Conservation (phyloP, 1,140 invertebrate genomes). For the Sitophilus oryzae region DNA sequence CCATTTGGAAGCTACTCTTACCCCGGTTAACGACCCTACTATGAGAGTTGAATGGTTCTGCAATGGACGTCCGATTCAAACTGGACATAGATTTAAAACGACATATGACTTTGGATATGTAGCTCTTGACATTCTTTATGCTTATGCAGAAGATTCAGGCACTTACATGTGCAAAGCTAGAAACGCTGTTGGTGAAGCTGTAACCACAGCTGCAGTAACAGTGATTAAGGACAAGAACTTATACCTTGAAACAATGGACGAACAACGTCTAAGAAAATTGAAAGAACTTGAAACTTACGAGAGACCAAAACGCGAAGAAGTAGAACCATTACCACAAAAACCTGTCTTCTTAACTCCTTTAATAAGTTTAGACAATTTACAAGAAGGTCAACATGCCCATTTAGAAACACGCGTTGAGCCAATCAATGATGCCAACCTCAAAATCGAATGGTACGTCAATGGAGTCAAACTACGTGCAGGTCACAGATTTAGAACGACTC, state of each 20-base stretch:
- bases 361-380: conserved; percentile 75
- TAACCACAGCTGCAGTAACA: conserved; percentile 80
- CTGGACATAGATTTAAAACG: conserved; percentile 86
- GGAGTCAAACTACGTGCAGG: conserved; percentile 71
- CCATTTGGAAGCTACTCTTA: conserved; percentile 91
- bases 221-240: conserved; percentile 82
- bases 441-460: conserved; percentile 94
- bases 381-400: conserved; percentile 89
- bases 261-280: conserved; percentile 82
- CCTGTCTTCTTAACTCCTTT: conserved; percentile 83
- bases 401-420: conserved; percentile 93
- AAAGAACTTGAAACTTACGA: conserved; percentile 79
- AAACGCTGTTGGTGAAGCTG: conserved; percentile 86
- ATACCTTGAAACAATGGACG: conserved; percentile 82
- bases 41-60: conserved; percentile 95
- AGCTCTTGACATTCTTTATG: conserved; percentile 91
- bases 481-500: conserved; percentile 84
- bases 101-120: conserved; percentile 96
- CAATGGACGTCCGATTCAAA: conserved; percentile 83
- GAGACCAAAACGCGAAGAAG: conserved; percentile 66
- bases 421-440: conserved; percentile 89
- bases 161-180: conserved; percentile 93
- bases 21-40: conserved; percentile 90
- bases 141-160: conserved; percentile 90
- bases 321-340: conserved; percentile 70